Evolutionary conservation across 2,113 vertebrate genomes (phyloP).

Genomic region (Tachuris rubrigastra): DNA sequence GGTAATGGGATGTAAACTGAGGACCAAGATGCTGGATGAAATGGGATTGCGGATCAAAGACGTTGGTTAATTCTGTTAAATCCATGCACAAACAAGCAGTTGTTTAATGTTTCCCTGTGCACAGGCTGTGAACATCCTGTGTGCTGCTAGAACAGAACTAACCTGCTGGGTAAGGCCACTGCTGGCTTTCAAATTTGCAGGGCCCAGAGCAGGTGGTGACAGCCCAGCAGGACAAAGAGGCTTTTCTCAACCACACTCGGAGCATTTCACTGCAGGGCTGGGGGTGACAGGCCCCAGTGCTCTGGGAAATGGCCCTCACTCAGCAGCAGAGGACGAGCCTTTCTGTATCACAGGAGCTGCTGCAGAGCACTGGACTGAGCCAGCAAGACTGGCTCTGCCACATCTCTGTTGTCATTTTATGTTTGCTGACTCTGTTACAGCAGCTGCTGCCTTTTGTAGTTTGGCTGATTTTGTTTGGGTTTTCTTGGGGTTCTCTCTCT

Average conservation of each 20-base stretch:
- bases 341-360: neutral
- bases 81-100: neutral
- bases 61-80: neutral
- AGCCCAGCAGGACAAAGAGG: neutral
- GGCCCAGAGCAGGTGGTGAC: neutral
- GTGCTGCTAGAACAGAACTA: neutral
- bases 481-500: neutral
- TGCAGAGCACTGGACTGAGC: neutral
- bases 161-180: fast-evolving
- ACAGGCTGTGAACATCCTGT: fast-evolving
- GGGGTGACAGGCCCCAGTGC: neutral
- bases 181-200: neutral
- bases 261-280: neutral
- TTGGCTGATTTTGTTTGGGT: neutral
- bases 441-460: neutral
- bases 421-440: neutral
- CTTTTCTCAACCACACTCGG: fast-evolving
- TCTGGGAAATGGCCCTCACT: neutral
- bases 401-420: neutral
- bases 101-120: neutral
- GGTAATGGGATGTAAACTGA: neutral
- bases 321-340: neutral
- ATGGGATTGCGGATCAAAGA: neutral
- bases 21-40: neutral
- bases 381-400: neutral